A percentile compares a stretch with the other conserved stretches of the same genome.
Evolutionary conservation across 2,113 vertebrate genomes (phyloP).

Genomic region (Psettodes erumei): DNA sequence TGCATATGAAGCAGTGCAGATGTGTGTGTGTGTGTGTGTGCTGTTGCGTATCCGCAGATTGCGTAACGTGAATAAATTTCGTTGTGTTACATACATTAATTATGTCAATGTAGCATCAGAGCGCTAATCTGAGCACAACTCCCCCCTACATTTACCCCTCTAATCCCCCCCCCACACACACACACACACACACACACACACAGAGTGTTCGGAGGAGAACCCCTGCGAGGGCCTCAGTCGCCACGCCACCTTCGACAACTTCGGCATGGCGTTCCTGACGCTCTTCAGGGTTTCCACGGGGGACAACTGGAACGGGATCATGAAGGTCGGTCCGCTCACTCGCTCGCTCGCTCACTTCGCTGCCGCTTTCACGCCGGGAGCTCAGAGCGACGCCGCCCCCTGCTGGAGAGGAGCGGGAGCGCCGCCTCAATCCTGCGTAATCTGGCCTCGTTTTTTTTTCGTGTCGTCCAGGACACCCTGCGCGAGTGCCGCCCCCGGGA

Average conservation of each 20-base stretch:
- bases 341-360: too few species aligned
- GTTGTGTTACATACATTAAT: slow-evolving; percentile 68
- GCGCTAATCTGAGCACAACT: slow-evolving; percentile 33
- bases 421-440: slow-evolving; percentile 21
- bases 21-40: slow-evolving; percentile 20
- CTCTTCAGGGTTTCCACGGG: slow-evolving; percentile 97
- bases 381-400: slow-evolving; percentile 62
- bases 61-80: slow-evolving; percentile 65
- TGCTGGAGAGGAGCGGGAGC: slow-evolving; percentile 51
- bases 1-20: slow-evolving; percentile 39
- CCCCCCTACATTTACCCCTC: slow-evolving; percentile 34
- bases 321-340: slow-evolving; percentile 88
- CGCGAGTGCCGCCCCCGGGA: slow-evolving; percentile 91
- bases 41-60: slow-evolving; percentile 41
- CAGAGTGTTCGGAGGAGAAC: slow-evolving; percentile 95
- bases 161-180: slow-evolving; percentile 17
- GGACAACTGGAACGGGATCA: slow-evolving; percentile 99
- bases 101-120: slow-evolving; percentile 53
- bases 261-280: slow-evolving; percentile 98
- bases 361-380: too few species aligned
- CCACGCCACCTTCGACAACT: slow-evolving; percentile 97
- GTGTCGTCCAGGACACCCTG: slow-evolving; percentile 88
- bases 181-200: background rate
- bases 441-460: background rate
- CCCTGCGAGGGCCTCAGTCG: slow-evolving; percentile 96